A percentile compares a stretch with the other conserved stretches of the same genome.
Evolutionary conservation across 2,797 vertebrate genomes (phyloP).

Genomic region (Vespertilio murinus): DNA sequence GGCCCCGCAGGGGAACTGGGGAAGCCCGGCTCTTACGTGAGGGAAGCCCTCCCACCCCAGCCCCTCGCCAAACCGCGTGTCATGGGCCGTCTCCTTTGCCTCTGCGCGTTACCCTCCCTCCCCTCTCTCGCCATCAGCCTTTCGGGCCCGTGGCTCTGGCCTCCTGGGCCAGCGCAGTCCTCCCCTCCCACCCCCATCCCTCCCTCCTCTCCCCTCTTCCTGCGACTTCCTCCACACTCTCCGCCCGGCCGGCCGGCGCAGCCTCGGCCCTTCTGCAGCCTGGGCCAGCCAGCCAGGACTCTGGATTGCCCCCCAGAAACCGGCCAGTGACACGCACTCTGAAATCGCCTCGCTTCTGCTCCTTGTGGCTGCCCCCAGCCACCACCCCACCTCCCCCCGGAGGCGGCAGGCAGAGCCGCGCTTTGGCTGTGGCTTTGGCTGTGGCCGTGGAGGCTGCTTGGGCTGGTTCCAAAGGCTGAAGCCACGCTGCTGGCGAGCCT

Average conservation of each 20-base stretch:
- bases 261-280: background rate
- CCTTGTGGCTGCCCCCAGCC: background rate
- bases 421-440: too few species aligned
- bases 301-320: background rate
- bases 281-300: background rate
- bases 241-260: background rate
- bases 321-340: background rate
- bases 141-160: background rate
- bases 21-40: too few species aligned
- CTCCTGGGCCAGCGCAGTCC: background rate
- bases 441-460: too few species aligned
- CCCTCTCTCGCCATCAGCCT: background rate
- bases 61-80: accelerated
- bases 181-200: background rate
- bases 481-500: background rate
- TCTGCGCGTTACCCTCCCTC: background rate
- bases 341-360: background rate
- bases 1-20: background rate
- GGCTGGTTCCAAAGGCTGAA: background rate
- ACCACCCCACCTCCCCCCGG: background rate
- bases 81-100: background rate
- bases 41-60: accelerated
- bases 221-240: background rate
- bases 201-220: background rate
- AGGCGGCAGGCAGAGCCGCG: background rate